phyloP scores from a whole-genome alignment of 2,113 vertebrate species.

The Stegostoma tigrinum region DNA sequence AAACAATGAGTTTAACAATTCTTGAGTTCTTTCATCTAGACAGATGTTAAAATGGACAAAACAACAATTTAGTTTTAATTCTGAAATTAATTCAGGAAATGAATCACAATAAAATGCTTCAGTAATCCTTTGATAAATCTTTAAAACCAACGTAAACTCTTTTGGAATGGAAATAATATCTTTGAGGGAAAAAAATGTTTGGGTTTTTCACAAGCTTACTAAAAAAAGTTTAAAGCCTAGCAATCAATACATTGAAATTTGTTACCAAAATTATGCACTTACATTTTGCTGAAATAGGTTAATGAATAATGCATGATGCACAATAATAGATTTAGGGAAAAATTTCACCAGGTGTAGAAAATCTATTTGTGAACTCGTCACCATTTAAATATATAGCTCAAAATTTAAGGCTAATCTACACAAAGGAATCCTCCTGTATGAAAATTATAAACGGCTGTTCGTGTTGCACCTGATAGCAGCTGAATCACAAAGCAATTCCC shows the following conservation, averaged over 20 bases:
- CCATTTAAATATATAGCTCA: neutral
- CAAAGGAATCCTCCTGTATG: neutral
- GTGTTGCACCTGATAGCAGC: neutral
- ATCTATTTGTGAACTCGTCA: conserved; percentile 1
- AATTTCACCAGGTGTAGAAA: neutral
- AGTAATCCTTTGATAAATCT: neutral
- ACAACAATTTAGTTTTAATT: neutral
- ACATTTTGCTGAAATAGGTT: neutral
- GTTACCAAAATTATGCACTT: neutral
- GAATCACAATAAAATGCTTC: neutral
- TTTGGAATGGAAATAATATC: neutral
- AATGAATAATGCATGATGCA: neutral
- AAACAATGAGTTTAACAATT: neutral
- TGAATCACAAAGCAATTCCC: neutral
- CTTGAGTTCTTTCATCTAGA: neutral
- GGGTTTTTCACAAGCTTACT: neutral
- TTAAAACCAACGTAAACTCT: neutral
- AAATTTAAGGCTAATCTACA: neutral
- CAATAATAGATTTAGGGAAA: neutral
- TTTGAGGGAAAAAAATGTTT: neutral
- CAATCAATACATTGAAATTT: neutral
- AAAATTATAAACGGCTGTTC: neutral
- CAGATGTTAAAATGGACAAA: neutral
- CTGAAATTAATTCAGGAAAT: neutral
- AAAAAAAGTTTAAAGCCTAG: neutral